Conservation (phyloP, 2,797 vertebrate genomes). For the Harpagifer antarcticus region DNA sequence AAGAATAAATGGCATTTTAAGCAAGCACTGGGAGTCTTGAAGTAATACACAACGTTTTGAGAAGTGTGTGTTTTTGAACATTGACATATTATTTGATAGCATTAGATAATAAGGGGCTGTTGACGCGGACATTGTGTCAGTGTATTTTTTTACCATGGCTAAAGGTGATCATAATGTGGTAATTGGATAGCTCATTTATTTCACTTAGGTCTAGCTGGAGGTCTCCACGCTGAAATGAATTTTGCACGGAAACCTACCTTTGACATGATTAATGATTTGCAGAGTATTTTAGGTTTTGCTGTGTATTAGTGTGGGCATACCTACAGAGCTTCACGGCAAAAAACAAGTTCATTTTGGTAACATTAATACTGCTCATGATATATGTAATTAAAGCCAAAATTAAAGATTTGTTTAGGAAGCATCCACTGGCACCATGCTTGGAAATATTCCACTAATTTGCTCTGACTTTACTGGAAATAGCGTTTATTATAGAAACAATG, state of each 20-base stretch:
- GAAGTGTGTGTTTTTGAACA: constrained; percentile 8
- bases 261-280: constrained; percentile 71
- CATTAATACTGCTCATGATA: constrained; percentile 31
- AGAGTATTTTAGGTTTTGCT: constrained; percentile 57
- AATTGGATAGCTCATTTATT: constrained; percentile 81
- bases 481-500: constrained; percentile 83
- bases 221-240: constrained; percentile 73
- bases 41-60: constrained; percentile 23
- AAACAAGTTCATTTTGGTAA: constrained; percentile 29
- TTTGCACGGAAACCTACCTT: constrained; percentile 65
- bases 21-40: constrained; percentile 15
- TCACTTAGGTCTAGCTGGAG: constrained; percentile 72
- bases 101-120: constrained; percentile 26
- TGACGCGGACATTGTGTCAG: constrained; percentile 32
- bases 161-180: constrained; percentile 75
- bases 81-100: constrained; percentile 5
- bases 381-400: constrained; percentile 62
- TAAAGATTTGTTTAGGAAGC: constrained; percentile 46
- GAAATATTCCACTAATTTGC: constrained; percentile 76
- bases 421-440: constrained; percentile 63
- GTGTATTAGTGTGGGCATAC: constrained; percentile 14
- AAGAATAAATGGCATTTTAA: constrained; percentile 14
- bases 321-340: neutral
- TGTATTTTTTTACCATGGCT: constrained; percentile 39
- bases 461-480: constrained; percentile 79